These are phyloP conservation scores for Nipponacmea schrenckii DNA, from an alignment of 2,888 invertebrate genomes.

Conservation along the genomic window DNA sequence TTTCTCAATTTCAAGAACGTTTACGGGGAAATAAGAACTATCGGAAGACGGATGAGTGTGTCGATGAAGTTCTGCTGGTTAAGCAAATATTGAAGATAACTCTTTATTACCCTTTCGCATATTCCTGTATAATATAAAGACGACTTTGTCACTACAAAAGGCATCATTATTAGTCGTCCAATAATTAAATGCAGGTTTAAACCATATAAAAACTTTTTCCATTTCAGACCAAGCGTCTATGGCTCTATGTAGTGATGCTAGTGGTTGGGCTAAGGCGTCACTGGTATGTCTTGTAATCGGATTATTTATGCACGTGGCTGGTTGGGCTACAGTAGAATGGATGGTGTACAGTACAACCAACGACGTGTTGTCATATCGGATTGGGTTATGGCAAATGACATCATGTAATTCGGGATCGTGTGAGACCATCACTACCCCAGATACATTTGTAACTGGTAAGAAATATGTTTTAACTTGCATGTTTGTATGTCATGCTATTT, in stretches of 20 bases:
- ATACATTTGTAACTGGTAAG: slow-evolving; percentile 10
- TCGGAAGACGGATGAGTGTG: no score
- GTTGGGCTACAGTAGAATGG: slow-evolving; percentile 46
- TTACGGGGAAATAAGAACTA: no score
- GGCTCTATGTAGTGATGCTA: slow-evolving; percentile 34
- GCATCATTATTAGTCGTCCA: no score
- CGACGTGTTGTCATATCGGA: slow-evolving; percentile 27
- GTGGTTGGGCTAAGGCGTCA: slow-evolving; percentile 46
- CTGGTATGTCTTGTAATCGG: slow-evolving; percentile 35
- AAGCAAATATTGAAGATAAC: no score
- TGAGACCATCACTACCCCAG: slow-evolving; percentile 9
- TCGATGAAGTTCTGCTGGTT: no score
- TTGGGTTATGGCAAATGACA: slow-evolving; percentile 44
- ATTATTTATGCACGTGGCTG: slow-evolving; percentile 39
- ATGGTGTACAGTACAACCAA: slow-evolving; percentile 40
- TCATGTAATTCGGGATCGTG: slow-evolving; percentile 30
- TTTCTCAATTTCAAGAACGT: no score
- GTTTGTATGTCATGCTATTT: no score
- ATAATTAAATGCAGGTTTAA: no score
- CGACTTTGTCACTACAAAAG: no score
- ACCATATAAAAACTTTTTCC: neutral
- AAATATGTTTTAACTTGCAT: no score
- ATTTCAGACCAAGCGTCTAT: neutral
- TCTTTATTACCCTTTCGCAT: no score
- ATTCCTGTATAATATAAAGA: no score